Base-by-base conservation (phyloP, 2,113 vertebrate genomes). In the Choloepus hoffmanni region DNA sequence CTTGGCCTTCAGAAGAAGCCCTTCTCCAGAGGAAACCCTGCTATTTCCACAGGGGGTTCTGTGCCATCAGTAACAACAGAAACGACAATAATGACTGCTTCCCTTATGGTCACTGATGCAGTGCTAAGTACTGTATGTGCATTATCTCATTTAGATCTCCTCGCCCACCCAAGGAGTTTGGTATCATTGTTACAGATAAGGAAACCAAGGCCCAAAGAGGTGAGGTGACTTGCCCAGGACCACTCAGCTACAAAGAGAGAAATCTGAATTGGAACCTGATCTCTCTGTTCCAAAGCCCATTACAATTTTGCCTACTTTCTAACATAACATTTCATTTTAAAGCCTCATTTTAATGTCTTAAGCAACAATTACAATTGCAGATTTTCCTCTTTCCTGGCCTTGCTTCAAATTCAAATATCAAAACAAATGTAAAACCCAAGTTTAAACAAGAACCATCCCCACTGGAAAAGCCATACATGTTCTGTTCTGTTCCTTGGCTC, bases 361-460 rank as follows among this genome's bases (percentile, higher is more conserved):
- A 83, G 83, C 72, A 95, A 85, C 26, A 12, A 96, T 92, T 95
- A 77, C 53, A 96, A 90, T 95, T 73, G 55, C 55, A 96, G 62
- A 92, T 77, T 93, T 95, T 88, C n/a, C 30, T 94, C 63, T 74
- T 78, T 85, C 83, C 58, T 96, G 95, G 84, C 65, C 81, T 85
- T 68, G 36, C 88, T 95, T 95, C 94, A 95, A 92, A 97, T 74
- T 76, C 60, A 96, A 96, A 90, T 90, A 95, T 78, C 62, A 94
- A 96, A 97, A 92, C 85, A 96, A 97, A 90, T 74, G 82, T 85
- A 95, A 96, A 96, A 85, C 53, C 30, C 76, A 85, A 94, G 53
- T 92, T 88, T 86, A 92, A 95, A 95, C 53, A 85, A 94, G 90
- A 97, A 55, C 50, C 43, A 82, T 90, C 28, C 63, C 28, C 4